phyloP scores from a whole-genome alignment of 2,797 vertebrate genomes.

The Melanotaenia boesemani region DNA sequence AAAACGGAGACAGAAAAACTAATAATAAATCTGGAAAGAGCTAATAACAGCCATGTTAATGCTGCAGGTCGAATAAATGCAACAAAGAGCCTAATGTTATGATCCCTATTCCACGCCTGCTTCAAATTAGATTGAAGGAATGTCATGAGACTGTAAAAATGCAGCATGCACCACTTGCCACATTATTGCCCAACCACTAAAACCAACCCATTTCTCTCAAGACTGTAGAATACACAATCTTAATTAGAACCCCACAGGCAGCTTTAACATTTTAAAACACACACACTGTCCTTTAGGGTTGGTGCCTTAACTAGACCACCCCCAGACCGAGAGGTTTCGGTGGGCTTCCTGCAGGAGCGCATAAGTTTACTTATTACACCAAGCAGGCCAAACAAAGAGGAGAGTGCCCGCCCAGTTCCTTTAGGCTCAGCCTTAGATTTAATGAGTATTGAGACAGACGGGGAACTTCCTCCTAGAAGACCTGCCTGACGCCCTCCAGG shows the following conservation, averaged over 20 bases:
- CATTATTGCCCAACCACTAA: conserved; percentile 72
- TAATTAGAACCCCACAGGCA: conserved; percentile 66
- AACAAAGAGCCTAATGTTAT: conserved; percentile 81
- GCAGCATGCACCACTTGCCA: conserved; percentile 67
- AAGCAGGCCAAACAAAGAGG: conserved; percentile 44
- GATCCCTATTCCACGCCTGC: conserved; percentile 72
- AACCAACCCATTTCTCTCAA: conserved; percentile 65
- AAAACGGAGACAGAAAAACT: conserved; percentile 26
- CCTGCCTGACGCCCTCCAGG: conserved; percentile 37
- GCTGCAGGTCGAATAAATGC: conserved; percentile 62
- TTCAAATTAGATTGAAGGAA: conserved; percentile 81
- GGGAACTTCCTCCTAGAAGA: conserved; percentile 57
- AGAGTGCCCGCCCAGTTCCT: conserved; percentile 40
- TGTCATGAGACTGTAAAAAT: conserved; percentile 84
- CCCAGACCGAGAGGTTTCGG: conserved; percentile 42
- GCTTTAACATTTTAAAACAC: conserved; percentile 47
- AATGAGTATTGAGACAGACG: conserved; percentile 68
- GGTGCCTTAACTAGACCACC: conserved; percentile 66
- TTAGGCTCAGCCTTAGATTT: conserved; percentile 57
- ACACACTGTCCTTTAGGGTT: conserved; percentile 34
- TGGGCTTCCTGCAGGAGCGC: conserved; percentile 57
- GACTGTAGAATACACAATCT: conserved; percentile 54
- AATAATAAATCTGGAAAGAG: conserved; percentile 30
- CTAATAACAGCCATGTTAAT: conserved; percentile 45
- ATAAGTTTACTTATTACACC: conserved; percentile 65